A percentile compares a stretch with the other conserved stretches of the same genome.
phyloP scores from a whole-genome alignment of 1,140 invertebrate genomes.

The Brachystomella parvula region DNA sequence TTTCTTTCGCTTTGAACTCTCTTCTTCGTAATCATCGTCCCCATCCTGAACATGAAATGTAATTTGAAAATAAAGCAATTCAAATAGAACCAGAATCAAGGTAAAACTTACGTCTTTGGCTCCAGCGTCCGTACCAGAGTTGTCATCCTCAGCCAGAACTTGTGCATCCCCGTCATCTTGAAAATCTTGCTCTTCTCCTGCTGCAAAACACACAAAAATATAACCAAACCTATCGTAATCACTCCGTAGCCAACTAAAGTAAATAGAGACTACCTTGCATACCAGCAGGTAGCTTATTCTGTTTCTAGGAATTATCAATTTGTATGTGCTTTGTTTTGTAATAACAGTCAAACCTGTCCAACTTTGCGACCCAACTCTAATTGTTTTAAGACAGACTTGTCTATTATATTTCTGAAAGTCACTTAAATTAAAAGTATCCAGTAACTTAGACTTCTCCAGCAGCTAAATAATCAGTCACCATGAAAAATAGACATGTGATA shows the following conservation, averaged over 20 bases:
- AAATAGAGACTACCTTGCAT: slow-evolving; percentile 16
- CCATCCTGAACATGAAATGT: slow-evolving; percentile 49
- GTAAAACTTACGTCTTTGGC: slow-evolving; percentile 2
- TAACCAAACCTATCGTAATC: neutral
- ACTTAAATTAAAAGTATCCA: too few species aligned
- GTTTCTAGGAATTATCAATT: neutral
- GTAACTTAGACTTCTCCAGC: too few species aligned
- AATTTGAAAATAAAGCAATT: neutral
- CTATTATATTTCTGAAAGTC: too few species aligned
- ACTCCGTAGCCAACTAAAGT: slow-evolving; percentile 13
- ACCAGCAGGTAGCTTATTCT: neutral
- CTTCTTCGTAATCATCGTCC: slow-evolving; percentile 77
- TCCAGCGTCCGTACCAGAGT: neutral
- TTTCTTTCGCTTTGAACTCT: slow-evolving; percentile 66
- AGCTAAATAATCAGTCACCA: too few species aligned
- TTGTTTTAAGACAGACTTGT: too few species aligned
- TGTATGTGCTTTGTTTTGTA: neutral
- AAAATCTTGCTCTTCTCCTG: slow-evolving; percentile 19
- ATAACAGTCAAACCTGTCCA: too few species aligned
- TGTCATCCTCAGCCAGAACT: neutral
- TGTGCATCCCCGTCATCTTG: slow-evolving; percentile 5
- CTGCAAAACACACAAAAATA: neutral
- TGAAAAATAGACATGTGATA: too few species aligned
- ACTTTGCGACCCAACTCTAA: too few species aligned
- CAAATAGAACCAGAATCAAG: neutral